Evolutionary conservation across 2,797 vertebrate species (phyloP).

Genomic region (Echeneis naucrates): DNA sequence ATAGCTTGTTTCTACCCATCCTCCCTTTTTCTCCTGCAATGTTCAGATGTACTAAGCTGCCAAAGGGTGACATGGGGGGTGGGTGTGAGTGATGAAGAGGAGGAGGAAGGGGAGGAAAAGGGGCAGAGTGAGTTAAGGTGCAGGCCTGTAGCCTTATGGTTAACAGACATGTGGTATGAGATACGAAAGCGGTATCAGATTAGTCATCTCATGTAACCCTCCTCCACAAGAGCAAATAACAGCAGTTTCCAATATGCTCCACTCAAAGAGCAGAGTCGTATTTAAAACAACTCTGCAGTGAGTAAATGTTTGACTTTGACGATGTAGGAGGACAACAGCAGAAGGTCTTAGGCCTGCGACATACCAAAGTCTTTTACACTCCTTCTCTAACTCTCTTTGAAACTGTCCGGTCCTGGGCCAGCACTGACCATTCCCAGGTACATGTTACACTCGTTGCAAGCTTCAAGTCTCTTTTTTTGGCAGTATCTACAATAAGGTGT

Average conservation of each 20-base stretch:
- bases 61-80: neutral
- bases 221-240: neutral
- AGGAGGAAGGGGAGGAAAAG: neutral
- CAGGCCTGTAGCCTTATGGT: conserved; percentile 10
- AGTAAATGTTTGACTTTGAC: neutral
- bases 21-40: neutral
- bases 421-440: neutral
- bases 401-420: neutral
- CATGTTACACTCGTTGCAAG: conserved; percentile 2
- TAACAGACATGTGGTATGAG: neutral
- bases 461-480: neutral
- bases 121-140: conserved; percentile 18
- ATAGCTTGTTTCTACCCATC: neutral
- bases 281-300: neutral
- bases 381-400: conserved; percentile 1
- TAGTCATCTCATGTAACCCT: neutral
- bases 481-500: conserved; percentile 13
- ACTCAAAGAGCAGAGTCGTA: neutral
- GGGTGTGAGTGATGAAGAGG: conserved; percentile 3
- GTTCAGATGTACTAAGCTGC: conserved; percentile 4
- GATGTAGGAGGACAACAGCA: neutral
- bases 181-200: neutral
- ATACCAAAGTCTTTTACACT: neutral
- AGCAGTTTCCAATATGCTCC: neutral
- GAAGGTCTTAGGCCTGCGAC: neutral